Base-by-base conservation (phyloP, 1,140 invertebrate species). In the Drosophila simulans region DNA sequence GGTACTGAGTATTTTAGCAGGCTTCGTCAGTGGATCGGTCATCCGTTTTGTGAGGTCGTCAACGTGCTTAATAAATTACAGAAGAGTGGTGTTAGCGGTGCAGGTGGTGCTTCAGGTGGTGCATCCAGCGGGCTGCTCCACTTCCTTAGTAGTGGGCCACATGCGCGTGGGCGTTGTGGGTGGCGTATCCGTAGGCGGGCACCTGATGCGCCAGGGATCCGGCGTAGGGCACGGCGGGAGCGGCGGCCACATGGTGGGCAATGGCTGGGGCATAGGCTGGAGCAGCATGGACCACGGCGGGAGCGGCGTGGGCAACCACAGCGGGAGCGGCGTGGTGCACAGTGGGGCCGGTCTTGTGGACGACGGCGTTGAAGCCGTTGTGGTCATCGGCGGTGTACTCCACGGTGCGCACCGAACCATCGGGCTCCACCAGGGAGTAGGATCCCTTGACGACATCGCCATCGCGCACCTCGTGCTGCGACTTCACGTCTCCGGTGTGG, bases 31-130 rank as follows among this genome's bases (percentile, higher is more conserved):
- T 94, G 97, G 82, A 97, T 99, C 1, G 10, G 98, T 94, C 98
- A 98, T 72, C 46, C 63, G 46, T 77, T 62, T 62, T 58, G 48
- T 86, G 69, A 82, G 70, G 75, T 83, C 76, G 80, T 83, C 80
- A 83, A 83, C 80, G 70, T 98, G 97, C 77, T 98, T 93, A 98
- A 97, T 86, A 98, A 98, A 95, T 98, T 98, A 34, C 97, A 97
- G 69, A 68, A 88, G 97, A 98, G 93, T 55, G 95, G 95, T 15
- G 92, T 94, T 42, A 93, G 25, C 95, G 73, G 93, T 94, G 22
- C 93, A 94, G 57, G 94, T 94, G 12, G 51, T 51, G 45, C 48
- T 68, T 57, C 51, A 42, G 48, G 52, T 48, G 45, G 53, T 52
- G 49, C 53, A 31, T 20, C 31, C 45, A 35, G 37, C 39, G 39